Base-by-base conservation (phyloP, 2,113 vertebrate species). In the Morone chrysops region DNA sequence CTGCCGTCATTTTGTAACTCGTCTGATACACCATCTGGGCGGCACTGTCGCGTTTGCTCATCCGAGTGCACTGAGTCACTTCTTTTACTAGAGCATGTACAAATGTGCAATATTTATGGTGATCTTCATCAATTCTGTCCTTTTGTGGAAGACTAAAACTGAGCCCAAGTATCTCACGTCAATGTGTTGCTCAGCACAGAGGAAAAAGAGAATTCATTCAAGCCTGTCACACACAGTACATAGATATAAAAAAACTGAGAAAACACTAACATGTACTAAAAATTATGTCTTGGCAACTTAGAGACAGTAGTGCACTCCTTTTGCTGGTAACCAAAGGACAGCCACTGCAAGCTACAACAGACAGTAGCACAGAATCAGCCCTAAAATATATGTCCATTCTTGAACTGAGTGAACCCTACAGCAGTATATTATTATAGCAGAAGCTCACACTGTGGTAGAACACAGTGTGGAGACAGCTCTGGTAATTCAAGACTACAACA, bases 51-150 rank as follows among this genome's bases (percentile, higher is more conserved):
- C 3, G 4, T 71, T 65, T 38, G 40, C 16, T 45, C 51, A 67
- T 38, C 4, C 3, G 12, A 70, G 47, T 3, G 38, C 38, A 40
- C 31, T 50, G 18, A 54, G 18, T 57, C 45, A 47, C 45, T 4
- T 47, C 18, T 6, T 66, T 71, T 8, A 20, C 41, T 31, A 54
- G 43, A 57, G 16, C 13, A 60, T 40, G 16, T 62, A 20, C 5
- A 73, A 45, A 76, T 8, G 70, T 68, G 45, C 22, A 73, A 77
- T 22, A 80, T 86, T 79, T 60, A 85, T 78, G 45, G 22, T 14
- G 6, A 10, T 48, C 77, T 57, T 41, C 12, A 56, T 48, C 48
- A 48, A 38, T 48, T 75, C 70, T 25, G 18, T 70, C 18, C 40
- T 67, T 53, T 53, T 25, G 11, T 20, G 10, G 20, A 36, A 31